Evolutionary conservation across 2,797 vertebrate species (phyloP).

Genomic region (Lutjanus campechanus): DNA sequence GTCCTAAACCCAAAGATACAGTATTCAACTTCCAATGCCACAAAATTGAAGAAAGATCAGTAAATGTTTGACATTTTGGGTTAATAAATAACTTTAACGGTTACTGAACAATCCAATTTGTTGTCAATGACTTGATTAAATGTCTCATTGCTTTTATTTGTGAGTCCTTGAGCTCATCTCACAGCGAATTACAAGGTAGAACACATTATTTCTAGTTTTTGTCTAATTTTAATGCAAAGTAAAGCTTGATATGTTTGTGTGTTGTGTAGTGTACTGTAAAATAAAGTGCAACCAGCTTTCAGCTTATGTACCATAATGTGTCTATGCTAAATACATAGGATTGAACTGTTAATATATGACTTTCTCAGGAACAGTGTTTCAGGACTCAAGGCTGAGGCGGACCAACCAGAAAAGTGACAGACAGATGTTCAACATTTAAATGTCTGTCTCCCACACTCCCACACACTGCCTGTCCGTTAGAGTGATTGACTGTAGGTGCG

Average conservation of each 20-base stretch:
- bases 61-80: not conserved
- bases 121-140: not conserved
- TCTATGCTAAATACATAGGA: not conserved
- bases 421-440: constrained; percentile 70
- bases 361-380: constrained; percentile 28
- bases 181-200: too few relatives aligned
- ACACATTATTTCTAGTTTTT: too few relatives aligned
- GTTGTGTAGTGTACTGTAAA: too few relatives aligned
- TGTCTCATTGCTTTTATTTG: not conserved
- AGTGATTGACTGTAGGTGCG: constrained; percentile 71
- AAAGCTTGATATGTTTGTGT: too few relatives aligned
- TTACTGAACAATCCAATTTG: not conserved
- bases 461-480: constrained; percentile 60
- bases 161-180: too few relatives aligned
- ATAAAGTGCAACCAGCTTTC: not conserved
- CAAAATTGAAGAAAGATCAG: not conserved
- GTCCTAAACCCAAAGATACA: too few relatives aligned
- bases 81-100: not conserved
- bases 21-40: too few relatives aligned
- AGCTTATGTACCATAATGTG: not conserved
- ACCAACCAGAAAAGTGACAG: constrained; percentile 52
- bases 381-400: constrained; percentile 39
- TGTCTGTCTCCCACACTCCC: constrained; percentile 63
- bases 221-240: too few relatives aligned
- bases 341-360: constrained; percentile 14